phyloP scores from a whole-genome alignment of 2,113 vertebrate genomes.

The Laticauda laticaudata region DNA sequence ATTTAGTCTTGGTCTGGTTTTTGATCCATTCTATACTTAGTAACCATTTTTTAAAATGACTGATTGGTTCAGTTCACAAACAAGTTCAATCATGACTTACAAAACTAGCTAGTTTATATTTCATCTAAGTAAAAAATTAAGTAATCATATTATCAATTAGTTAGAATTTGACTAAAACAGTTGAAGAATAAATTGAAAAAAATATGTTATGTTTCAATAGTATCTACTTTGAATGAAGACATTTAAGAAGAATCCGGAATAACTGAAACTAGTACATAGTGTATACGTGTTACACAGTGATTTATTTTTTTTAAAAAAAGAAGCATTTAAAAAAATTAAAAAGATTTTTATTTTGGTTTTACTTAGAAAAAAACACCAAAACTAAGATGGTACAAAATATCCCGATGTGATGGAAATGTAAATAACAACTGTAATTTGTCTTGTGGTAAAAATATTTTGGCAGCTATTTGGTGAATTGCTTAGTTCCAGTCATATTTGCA shows the following conservation, averaged over 20 bases:
- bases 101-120: neutral
- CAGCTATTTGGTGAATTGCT: neutral
- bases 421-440: too few relatives aligned
- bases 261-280: neutral
- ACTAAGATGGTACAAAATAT: neutral
- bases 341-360: neutral
- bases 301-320: neutral
- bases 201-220: neutral
- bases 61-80: neutral
- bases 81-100: neutral
- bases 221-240: neutral
- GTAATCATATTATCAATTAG: neutral
- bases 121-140: neutral
- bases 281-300: neutral
- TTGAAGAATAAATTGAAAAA: neutral
- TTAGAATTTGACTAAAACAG: neutral
- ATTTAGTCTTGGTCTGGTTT: neutral
- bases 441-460: neutral
- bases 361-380: neutral
- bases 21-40: neutral
- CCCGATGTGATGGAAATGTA: neutral
- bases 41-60: neutral
- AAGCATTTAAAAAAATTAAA: neutral
- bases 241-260: neutral
- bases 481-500: neutral